Evolutionary conservation across 2,888 invertebrate species (phyloP).

Genomic region (Hirtodrosophila alboralis): DNA sequence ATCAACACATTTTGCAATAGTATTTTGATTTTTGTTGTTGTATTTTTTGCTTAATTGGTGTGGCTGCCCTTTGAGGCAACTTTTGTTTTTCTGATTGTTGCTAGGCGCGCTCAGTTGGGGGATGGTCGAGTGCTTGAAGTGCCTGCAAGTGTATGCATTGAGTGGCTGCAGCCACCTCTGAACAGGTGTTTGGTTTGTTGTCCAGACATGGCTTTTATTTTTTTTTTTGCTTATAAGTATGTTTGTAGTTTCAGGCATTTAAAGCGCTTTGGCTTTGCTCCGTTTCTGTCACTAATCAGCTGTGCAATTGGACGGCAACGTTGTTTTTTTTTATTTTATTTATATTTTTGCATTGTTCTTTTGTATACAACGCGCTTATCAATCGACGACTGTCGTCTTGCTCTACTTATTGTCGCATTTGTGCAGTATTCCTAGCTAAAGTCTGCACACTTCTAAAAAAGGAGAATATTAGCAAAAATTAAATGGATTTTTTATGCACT

Average conservation of each 20-base stretch:
- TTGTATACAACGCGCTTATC: constrained; percentile 53
- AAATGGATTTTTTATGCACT: not conserved
- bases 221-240: not conserved
- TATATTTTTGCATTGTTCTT: constrained; percentile 11
- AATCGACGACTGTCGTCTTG: constrained; percentile 39
- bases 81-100: constrained; percentile 22
- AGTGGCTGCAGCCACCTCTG: constrained; percentile 9
- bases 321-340: constrained; percentile 6
- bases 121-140: constrained; percentile 13
- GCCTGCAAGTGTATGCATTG: not conserved
- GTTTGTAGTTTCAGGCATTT: constrained; percentile 12
- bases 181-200: constrained; percentile 37
- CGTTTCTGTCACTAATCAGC: constrained; percentile 53
- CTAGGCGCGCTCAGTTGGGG: constrained; percentile 35
- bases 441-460: not conserved
- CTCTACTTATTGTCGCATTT: constrained; percentile 37
- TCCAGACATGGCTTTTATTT: constrained; percentile 4
- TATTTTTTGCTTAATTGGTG: constrained; percentile 31
- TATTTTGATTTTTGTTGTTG: constrained; percentile 1
- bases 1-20: constrained; percentile 34
- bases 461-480: not conserved
- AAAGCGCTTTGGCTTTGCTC: not conserved
- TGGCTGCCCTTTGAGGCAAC: constrained; percentile 21
- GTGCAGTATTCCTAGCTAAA: constrained; percentile 11
- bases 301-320: constrained; percentile 26